Conservation (phyloP, 2,113 vertebrate genomes). For the Tachycineta bicolor region DNA sequence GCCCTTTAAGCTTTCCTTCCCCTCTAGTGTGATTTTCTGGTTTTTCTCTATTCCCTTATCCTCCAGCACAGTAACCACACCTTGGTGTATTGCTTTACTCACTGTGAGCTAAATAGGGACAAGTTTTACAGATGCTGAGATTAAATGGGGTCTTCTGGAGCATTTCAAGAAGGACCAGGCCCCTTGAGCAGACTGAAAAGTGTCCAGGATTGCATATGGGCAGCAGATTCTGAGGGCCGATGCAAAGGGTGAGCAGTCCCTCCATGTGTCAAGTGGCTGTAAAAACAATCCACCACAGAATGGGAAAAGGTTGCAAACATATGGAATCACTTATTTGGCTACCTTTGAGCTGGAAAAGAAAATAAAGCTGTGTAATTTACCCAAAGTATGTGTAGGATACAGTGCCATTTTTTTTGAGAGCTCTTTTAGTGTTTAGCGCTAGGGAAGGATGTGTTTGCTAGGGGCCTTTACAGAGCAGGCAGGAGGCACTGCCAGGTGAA, state of each 20-base stretch:
- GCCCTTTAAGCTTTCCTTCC: background rate
- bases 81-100: background rate
- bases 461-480: background rate
- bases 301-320: constrained; percentile 1
- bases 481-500: background rate
- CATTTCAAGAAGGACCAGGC: background rate
- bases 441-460: background rate
- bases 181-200: background rate
- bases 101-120: background rate
- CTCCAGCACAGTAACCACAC: background rate
- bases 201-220: background rate
- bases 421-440: background rate
- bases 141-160: background rate
- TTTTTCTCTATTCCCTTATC: background rate
- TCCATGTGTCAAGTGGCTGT: background rate
- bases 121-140: background rate
- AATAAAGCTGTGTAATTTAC: background rate
- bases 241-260: background rate
- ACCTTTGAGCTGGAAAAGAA: background rate
- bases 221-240: background rate
- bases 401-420: background rate
- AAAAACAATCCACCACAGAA: background rate
- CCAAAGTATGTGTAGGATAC: background rate
- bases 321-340: background rate
- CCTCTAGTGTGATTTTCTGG: rapidly evolving